phyloP scores from a whole-genome alignment of 2,888 invertebrate species.

The Acrobasis repandana region DNA sequence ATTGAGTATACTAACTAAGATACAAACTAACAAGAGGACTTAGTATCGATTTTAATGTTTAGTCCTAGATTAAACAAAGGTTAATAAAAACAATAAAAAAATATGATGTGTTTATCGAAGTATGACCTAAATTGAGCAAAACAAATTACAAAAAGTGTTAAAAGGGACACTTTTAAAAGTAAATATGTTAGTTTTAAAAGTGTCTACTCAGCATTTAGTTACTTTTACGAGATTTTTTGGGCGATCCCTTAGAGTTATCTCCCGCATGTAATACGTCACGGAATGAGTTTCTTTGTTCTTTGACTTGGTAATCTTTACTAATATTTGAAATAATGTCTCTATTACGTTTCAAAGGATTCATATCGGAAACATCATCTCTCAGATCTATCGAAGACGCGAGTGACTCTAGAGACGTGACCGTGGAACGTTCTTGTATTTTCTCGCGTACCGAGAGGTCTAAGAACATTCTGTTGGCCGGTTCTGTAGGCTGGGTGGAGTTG shows the following conservation, averaged over 20 bases:
- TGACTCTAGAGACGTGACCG: constrained; percentile 83
- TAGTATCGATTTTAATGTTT: too few relatives aligned
- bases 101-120: too few relatives aligned
- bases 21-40: too few relatives aligned
- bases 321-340: constrained; percentile 49
- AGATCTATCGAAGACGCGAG: constrained; percentile 67
- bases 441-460: constrained; percentile 57
- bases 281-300: constrained; percentile 58
- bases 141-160: too few relatives aligned
- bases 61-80: too few relatives aligned
- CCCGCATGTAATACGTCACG: constrained; percentile 55
- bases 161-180: too few relatives aligned
- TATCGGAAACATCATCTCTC: constrained; percentile 42
- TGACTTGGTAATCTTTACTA: constrained; percentile 65
- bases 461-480: constrained; percentile 40
- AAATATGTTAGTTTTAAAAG: background rate
- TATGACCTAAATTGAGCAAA: too few relatives aligned
- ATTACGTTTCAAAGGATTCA: constrained; percentile 55
- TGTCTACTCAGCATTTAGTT: constrained; percentile 29
- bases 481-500: constrained; percentile 25
- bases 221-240: constrained; percentile 55
- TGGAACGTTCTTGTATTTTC: constrained; percentile 56
- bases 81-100: too few relatives aligned
- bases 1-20: too few relatives aligned
- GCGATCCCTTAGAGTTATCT: constrained; percentile 46